Evolutionary conservation across 2,888 invertebrate species (phyloP).

Genomic region (Sminthurinus aureus): DNA sequence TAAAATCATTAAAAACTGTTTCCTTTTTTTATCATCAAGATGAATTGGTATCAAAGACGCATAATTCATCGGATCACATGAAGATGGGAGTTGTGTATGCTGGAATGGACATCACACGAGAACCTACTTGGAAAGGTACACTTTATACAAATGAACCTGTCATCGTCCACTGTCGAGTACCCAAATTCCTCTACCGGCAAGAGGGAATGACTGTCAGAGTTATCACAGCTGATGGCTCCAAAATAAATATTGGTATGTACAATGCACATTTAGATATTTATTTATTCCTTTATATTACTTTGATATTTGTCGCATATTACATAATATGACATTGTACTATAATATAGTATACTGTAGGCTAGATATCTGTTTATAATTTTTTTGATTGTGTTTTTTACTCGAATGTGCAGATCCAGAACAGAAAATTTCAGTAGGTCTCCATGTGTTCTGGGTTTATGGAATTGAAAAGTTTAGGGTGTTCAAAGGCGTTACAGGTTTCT

Average conservation of each 20-base stretch:
- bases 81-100: not conserved
- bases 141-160: not conserved
- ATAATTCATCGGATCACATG: not conserved
- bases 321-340: no score
- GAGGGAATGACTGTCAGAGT: not conserved
- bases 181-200: not conserved
- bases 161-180: not conserved
- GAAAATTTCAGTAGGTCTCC: not conserved
- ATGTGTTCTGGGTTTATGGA: not conserved
- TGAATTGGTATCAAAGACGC: not conserved
- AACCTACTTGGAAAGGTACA: not conserved
- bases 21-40: not conserved
- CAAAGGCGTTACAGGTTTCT: not conserved
- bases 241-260: not conserved
- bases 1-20: no score
- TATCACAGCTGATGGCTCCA: not conserved
- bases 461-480: not conserved
- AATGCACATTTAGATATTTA: no score
- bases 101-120: not conserved
- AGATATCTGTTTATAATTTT: no score
- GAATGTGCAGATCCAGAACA: not conserved
- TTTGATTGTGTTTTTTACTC: no score
- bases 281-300: no score
- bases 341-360: no score
- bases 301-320: no score